phyloP scores from a whole-genome alignment of 23 tunicate species.

The Styela clava region DNA sequence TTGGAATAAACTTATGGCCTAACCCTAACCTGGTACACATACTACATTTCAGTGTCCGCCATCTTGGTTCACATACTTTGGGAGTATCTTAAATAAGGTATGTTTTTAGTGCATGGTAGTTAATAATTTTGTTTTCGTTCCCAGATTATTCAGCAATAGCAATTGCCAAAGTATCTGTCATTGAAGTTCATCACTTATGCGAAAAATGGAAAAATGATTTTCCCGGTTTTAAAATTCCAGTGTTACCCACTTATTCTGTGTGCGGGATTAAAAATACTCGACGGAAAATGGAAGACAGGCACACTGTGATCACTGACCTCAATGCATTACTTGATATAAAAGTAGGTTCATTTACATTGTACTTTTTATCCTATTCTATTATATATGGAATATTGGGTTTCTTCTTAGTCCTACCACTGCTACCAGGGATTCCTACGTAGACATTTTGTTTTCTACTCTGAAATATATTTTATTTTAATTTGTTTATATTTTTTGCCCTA shows the following conservation, averaged over 20 bases:
- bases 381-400: too few relatives aligned
- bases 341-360: too few relatives aligned
- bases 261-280: slow-evolving; percentile 79
- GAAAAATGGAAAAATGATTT: slow-evolving; percentile 15
- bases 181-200: slow-evolving; percentile 23
- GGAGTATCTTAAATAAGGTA: too few relatives aligned
- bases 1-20: too few relatives aligned
- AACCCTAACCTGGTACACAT: too few relatives aligned
- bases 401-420: neutral
- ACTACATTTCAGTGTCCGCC: too few relatives aligned
- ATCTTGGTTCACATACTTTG: too few relatives aligned
- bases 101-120: too few relatives aligned
- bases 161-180: neutral
- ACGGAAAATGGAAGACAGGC: slow-evolving; percentile 92
- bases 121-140: too few relatives aligned
- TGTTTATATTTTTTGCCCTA: too few relatives aligned
- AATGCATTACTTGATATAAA: slow-evolving; percentile 36
- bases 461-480: neutral
- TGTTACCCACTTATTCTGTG: slow-evolving; percentile 34
- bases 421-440: neutral
- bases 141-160: neutral
- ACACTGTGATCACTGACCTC: slow-evolving; percentile 46
- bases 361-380: neutral
- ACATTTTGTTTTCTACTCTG: neutral
- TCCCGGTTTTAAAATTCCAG: slow-evolving; percentile 8